Percentiles rank a stretch among this genome's conserved stretches.
Evolutionary conservation across 1,140 invertebrate genomes (phyloP).

Genomic region (Spodoptera frugiperda): DNA sequence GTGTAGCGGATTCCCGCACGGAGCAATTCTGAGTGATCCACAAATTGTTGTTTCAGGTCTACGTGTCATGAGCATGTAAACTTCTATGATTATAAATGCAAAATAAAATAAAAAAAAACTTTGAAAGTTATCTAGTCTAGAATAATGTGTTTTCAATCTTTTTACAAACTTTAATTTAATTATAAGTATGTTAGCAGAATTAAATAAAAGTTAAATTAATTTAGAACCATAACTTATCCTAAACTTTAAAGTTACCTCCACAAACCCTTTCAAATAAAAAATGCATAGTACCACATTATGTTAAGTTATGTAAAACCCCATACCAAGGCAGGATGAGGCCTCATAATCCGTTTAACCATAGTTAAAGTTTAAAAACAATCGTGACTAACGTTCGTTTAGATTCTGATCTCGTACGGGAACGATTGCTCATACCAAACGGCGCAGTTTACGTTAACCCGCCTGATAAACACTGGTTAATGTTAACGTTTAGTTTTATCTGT

Average conservation of each 20-base stretch:
- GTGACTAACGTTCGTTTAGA: slow-evolving; percentile 45
- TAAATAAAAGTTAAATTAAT: too few species aligned
- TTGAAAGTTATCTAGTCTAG: too few species aligned
- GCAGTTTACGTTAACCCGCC: slow-evolving; percentile 41
- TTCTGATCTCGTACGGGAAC: slow-evolving; percentile 45
- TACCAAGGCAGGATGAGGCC: slow-evolving; percentile 38
- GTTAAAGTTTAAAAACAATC: slow-evolving; percentile 49
- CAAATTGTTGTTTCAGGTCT: too few species aligned
- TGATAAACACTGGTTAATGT: slow-evolving; percentile 50
- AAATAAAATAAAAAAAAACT: too few species aligned
- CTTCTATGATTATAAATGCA: too few species aligned
- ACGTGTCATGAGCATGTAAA: too few species aligned
- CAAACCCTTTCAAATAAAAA: background rate
- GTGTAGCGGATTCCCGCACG: too few species aligned
- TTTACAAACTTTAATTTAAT: too few species aligned
- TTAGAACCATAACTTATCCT: too few species aligned
- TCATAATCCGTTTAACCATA: slow-evolving; percentile 46
- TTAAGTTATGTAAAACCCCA: background rate
- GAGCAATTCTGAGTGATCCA: too few species aligned
- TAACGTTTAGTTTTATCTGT: slow-evolving; percentile 50
- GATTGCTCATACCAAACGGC: slow-evolving; percentile 48
- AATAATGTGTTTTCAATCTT: too few species aligned
- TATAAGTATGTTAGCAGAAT: too few species aligned
- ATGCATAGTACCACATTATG: background rate
- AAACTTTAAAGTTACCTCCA: background rate